Percentiles rank a stretch among this genome's conserved stretches.
These are phyloP conservation scores for Maccullochella peelii DNA, from an alignment of 2,113 vertebrate species.

Conservation along the genomic window DNA sequence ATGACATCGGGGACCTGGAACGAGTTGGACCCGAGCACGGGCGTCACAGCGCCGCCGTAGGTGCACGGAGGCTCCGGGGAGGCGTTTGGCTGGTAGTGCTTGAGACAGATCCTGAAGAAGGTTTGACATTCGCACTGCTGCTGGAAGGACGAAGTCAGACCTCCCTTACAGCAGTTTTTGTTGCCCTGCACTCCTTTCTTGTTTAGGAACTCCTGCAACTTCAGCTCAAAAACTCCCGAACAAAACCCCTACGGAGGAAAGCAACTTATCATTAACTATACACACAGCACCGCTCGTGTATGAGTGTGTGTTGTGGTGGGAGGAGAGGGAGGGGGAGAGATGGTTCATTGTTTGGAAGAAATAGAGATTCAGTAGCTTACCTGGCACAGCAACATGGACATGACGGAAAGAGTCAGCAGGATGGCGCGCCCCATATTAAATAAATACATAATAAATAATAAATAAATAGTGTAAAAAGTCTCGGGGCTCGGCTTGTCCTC, in stretches of 20 bases:
- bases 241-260: slow-evolving; percentile 85
- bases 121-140: slow-evolving; percentile 96
- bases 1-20: slow-evolving; percentile 93
- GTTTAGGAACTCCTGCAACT: slow-evolving; percentile 97
- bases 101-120: slow-evolving; percentile 97
- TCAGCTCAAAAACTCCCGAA: slow-evolving; percentile 97
- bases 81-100: slow-evolving; percentile 97
- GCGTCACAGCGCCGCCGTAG: slow-evolving; percentile 93
- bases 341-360: slow-evolving; percentile 43
- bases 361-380: slow-evolving; percentile 78
- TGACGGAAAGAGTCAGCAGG: slow-evolving; percentile 84
- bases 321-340: not conserved
- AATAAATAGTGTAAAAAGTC: slow-evolving; percentile 75
- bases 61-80: slow-evolving; percentile 97
- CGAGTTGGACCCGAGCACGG: slow-evolving; percentile 93
- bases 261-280: slow-evolving; percentile 12
- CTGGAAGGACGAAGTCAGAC: slow-evolving; percentile 81
- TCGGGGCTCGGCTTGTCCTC: slow-evolving; percentile 75
- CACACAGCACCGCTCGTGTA: not conserved
- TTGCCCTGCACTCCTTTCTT: slow-evolving; percentile 94
- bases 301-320: slow-evolving; percentile 25
- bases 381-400: slow-evolving; percentile 90
- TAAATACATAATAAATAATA: slow-evolving; percentile 81
- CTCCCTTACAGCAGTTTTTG: slow-evolving; percentile 91
- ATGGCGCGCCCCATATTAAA: slow-evolving; percentile 89